Conservation (phyloP, 2,888 invertebrate species). For the Rhynchonema sp. region DNA sequence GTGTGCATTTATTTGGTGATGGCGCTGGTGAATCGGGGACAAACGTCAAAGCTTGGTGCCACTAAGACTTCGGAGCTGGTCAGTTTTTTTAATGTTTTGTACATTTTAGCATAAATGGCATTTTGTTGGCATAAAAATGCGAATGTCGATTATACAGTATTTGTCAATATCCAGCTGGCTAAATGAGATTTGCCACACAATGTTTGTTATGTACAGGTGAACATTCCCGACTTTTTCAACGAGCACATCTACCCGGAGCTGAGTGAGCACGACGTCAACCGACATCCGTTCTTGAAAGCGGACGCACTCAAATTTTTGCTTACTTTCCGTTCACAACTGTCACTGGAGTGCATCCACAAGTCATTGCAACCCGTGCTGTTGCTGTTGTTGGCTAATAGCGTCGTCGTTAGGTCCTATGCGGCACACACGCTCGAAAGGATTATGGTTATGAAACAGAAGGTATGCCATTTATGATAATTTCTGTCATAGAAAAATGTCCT, state of each 20-base stretch:
- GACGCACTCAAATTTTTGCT: slow-evolving; percentile 89
- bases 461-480: too few relatives aligned
- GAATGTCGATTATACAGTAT: too few relatives aligned
- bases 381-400: slow-evolving; percentile 52
- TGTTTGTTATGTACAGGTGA: slow-evolving; percentile 37
- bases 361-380: slow-evolving; percentile 57
- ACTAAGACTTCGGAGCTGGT: slow-evolving; percentile 18
- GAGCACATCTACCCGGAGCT: slow-evolving; percentile 69
- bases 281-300: slow-evolving; percentile 52
- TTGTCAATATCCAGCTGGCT: too few relatives aligned
- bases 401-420: slow-evolving; percentile 83
- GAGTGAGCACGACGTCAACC: slow-evolving; percentile 35
- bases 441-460: slow-evolving; percentile 45
- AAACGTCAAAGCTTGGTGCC: slow-evolving; percentile 47
- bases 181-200: too few relatives aligned
- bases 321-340: slow-evolving; percentile 76
- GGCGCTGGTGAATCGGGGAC: slow-evolving; percentile 69
- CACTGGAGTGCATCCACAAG: slow-evolving; percentile 51
- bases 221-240: slow-evolving; percentile 68
- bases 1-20: slow-evolving; percentile 88
- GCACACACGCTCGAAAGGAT: slow-evolving; percentile 77
- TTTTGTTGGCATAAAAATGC: not conserved
- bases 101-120: not conserved
- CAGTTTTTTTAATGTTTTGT: not conserved
- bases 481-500: too few relatives aligned